Evolutionary conservation across 2,113 vertebrate genomes (phyloP), one percentile per base, ranked within the genome.

Genomic region (Phrynosoma platyrhinos): DNA sequence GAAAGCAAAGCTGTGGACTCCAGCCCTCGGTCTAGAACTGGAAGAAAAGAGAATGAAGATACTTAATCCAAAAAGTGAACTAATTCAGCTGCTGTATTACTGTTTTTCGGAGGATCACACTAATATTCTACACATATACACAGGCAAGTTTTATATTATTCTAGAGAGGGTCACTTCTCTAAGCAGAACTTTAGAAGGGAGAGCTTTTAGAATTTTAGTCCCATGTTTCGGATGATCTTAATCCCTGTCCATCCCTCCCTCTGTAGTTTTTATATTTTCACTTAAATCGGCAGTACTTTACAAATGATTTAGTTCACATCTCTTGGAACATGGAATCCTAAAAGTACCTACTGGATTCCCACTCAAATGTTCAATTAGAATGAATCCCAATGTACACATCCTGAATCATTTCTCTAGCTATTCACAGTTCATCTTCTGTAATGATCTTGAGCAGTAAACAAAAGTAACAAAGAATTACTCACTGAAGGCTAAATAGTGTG

Each of bases 21-120:
- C 94, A 92, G 85, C 88, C 90, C 91, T 94, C 82, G 76, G 92
- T 94, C 95, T 96, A 97, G 91, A 97, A 97, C 97, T 97, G 96
- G 79, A 27, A 82, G 85, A 18, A 68, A 90, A 76, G 90, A 85
- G 6, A 74, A 0, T 0, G 0, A 0, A 72, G 0, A 1, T 0
- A 0, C 91, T 82, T 64, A 36, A 25, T 30, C 13, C 55, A n/a
- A 62, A 62, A 13, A 21, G 1, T 66, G 12, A 9, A n/a, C 21
- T 21, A 36, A 9, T 18, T 4, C 1, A 42, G 14, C 25, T 47
- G 25, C 20, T 58, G 7, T 36, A 16, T 7, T 64, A n/a, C 21
- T 64, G 27, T n/a, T 53, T 76, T 7, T 14, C 20, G 23, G 40
- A 82, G 4, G 21, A 27, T 47, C 72, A 52, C 6, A 32, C 21